Evolutionary conservation across 2,888 invertebrate species (phyloP).

Genomic region (Tetrapedia diversipes): DNA sequence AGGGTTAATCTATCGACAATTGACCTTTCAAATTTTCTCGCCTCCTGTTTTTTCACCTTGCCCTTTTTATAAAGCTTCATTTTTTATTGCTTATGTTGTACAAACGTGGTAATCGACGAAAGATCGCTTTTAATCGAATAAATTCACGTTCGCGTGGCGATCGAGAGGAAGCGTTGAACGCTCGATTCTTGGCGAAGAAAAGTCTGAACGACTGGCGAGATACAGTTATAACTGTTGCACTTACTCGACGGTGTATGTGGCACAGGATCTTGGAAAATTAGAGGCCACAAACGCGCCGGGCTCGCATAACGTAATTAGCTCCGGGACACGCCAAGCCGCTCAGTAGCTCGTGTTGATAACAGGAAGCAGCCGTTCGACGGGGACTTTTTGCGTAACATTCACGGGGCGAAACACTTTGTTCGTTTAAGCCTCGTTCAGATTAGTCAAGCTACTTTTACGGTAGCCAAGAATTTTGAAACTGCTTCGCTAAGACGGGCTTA

Average conservation of each 20-base stretch:
- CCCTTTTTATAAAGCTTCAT: too few relatives aligned
- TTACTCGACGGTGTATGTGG: constrained; percentile 13
- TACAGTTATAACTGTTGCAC: constrained; percentile 55
- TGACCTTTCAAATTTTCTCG: too few relatives aligned
- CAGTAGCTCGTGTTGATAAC: constrained; percentile 18
- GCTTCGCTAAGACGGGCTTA: too few relatives aligned
- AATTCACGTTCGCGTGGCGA: constrained; percentile 11
- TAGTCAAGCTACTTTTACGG: too few relatives aligned
- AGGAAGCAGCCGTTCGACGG: constrained; percentile 27
- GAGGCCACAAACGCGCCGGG: constrained; percentile 5
- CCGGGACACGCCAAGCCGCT: constrained; percentile 1
- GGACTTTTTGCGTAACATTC: constrained; percentile 28
- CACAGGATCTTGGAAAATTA: constrained; percentile 33
- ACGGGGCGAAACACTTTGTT: background rate
- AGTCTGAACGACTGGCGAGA: constrained; percentile 1
- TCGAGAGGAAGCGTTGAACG: constrained; percentile 11
- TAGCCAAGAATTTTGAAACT: too few relatives aligned
- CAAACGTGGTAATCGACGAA: background rate
- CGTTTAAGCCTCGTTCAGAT: too few relatives aligned
- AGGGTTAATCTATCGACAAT: too few relatives aligned
- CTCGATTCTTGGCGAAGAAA: constrained; percentile 10
- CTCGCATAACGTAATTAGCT: constrained; percentile 38
- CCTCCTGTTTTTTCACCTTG: too few relatives aligned
- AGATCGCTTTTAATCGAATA: background rate
- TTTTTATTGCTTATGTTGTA: too few relatives aligned